Evolutionary conservation across 2,888 invertebrate species (phyloP).

Genomic region (Andricus quercusramuli): DNA sequence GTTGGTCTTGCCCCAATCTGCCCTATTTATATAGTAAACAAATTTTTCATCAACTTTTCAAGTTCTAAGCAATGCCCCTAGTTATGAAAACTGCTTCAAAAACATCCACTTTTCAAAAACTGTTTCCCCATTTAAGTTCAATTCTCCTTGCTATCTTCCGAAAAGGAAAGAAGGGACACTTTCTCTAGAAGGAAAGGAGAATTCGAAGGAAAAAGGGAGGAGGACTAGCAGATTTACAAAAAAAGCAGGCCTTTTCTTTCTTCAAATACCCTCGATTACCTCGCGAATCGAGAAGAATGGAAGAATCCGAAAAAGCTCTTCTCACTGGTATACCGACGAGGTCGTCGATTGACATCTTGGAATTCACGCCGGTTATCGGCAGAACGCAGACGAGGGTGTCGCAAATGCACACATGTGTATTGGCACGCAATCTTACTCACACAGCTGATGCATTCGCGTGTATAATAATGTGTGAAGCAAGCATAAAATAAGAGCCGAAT

Average conservation of each 20-base stretch:
- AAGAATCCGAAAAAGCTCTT: slow-evolving; percentile 42
- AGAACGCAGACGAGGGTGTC: slow-evolving; percentile 45
- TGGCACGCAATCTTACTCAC: slow-evolving; percentile 45
- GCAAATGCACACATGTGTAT: slow-evolving; percentile 8
- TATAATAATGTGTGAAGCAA: slow-evolving; percentile 48
- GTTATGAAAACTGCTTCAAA: neutral
- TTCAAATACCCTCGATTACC: slow-evolving; percentile 16
- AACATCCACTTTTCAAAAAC: neutral
- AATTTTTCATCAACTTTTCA: too few relatives aligned
- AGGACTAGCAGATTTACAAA: slow-evolving; percentile 2
- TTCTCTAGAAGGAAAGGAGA: neutral
- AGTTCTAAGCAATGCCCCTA: too few relatives aligned
- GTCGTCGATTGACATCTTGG: slow-evolving; percentile 65
- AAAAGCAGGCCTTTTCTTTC: slow-evolving; percentile 8
- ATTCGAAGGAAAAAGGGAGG: neutral
- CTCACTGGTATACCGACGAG: slow-evolving; percentile 16
- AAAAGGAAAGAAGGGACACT: neutral
- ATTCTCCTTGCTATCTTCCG: neutral
- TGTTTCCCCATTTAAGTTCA: neutral
- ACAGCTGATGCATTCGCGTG: slow-evolving; percentile 31
- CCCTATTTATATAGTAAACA: neutral
- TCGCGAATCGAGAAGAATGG: slow-evolving; percentile 32
- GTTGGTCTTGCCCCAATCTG: too few relatives aligned
- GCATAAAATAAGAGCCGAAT: slow-evolving; percentile 68
- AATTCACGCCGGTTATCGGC: slow-evolving; percentile 58